Conservation (phyloP, 2,113 vertebrate genomes). For the Damaliscus lunatus region DNA sequence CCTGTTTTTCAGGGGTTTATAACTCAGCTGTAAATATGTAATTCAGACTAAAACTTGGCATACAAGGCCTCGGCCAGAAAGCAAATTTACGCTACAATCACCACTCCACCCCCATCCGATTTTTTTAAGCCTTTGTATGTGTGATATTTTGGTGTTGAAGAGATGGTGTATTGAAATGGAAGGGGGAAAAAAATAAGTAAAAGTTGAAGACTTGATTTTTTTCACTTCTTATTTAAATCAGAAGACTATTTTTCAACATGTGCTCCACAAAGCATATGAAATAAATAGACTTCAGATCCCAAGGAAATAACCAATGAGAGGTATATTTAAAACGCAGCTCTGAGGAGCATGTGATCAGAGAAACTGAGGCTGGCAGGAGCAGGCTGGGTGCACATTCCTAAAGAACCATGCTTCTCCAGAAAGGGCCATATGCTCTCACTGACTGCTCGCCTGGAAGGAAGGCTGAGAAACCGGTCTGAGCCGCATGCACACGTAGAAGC, state of each 20-base stretch:
- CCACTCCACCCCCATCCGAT: background rate
- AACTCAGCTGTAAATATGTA: slow-evolving; percentile 80
- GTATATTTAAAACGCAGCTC: background rate
- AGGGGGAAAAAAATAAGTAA: background rate
- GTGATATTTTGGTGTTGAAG: background rate
- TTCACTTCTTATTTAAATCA: slow-evolving; percentile 52
- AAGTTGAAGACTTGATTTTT: slow-evolving; percentile 40
- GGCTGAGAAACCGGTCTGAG: accelerated
- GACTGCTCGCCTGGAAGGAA: too few relatives aligned
- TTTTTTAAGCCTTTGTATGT: background rate
- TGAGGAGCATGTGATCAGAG: background rate
- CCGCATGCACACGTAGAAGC: accelerated
- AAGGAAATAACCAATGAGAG: background rate
- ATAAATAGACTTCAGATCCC: background rate
- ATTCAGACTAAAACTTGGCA: slow-evolving; percentile 73
- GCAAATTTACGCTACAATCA: slow-evolving; percentile 54
- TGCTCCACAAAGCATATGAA: background rate
- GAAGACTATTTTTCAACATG: slow-evolving; percentile 29
- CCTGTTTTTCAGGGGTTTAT: slow-evolving; percentile 78
- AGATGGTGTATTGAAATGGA: background rate
- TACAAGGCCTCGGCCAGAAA: slow-evolving; percentile 72
- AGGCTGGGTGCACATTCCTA: background rate
- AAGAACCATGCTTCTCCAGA: accelerated
- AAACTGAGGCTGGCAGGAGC: background rate
- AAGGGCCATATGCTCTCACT: accelerated